Evolutionary conservation across 2,888 invertebrate genomes (phyloP).

Genomic region (Scotopteryx bipunctaria): DNA sequence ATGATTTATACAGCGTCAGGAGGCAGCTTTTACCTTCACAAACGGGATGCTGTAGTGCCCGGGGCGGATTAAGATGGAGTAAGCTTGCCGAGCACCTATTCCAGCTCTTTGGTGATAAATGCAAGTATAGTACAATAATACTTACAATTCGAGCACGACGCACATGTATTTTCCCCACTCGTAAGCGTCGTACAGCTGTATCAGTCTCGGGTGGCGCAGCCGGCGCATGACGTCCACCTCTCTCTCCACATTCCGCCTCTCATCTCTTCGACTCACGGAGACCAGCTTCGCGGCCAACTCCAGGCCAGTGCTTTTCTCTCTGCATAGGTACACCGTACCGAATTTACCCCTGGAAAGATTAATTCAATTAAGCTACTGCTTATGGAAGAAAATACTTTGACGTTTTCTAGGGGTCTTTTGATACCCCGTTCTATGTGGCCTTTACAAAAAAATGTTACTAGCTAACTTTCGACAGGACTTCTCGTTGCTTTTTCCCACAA

Average conservation of each 20-base stretch:
- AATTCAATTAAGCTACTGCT: too few species aligned
- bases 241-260: constrained; percentile 94
- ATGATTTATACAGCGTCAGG: too few species aligned
- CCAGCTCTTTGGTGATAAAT: background rate
- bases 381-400: too few species aligned
- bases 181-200: constrained; percentile 98
- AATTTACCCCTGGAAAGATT: constrained; percentile 92
- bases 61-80: too few species aligned
- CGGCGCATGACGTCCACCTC: constrained; percentile 98
- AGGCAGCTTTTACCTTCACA: too few species aligned
- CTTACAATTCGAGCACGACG: constrained; percentile 97
- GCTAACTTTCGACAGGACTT: too few species aligned
- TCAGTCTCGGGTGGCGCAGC: constrained; percentile 96
- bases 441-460: too few species aligned
- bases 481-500: too few species aligned
- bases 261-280: constrained; percentile 92
- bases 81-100: background rate
- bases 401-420: too few species aligned
- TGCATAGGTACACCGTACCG: constrained; percentile 97
- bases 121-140: background rate
- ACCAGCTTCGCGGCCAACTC: constrained; percentile 97
- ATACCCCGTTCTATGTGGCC: too few species aligned
- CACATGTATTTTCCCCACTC: constrained; percentile 97
- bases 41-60: too few species aligned
- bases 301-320: constrained; percentile 91